Percentiles rank a stretch among this genome's conserved stretches.
phyloP scores from a whole-genome alignment of 2,888 invertebrate species.

The Sarcophaga caerulescens region DNA sequence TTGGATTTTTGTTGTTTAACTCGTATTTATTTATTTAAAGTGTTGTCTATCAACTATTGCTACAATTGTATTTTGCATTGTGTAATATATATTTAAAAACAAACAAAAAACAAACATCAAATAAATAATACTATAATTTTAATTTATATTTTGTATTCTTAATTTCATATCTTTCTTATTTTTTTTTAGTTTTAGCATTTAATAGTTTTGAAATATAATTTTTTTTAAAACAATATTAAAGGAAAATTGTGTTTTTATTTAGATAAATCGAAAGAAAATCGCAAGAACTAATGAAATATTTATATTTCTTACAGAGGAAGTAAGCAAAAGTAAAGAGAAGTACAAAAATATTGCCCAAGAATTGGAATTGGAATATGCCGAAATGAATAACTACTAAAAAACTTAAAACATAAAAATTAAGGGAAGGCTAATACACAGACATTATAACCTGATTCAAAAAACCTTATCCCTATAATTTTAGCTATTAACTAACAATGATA shows the following conservation, averaged over 20 bases:
- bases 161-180: slow-evolving; percentile 8
- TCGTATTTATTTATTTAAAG: slow-evolving; percentile 68
- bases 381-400: slow-evolving; percentile 87
- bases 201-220: slow-evolving; percentile 45
- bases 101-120: slow-evolving; percentile 62
- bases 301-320: slow-evolving; percentile 87
- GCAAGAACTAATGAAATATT: not conserved
- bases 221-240: slow-evolving; percentile 31
- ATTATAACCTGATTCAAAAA: slow-evolving; percentile 42
- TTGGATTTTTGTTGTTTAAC: slow-evolving; percentile 76
- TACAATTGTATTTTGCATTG: slow-evolving; percentile 61
- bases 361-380: slow-evolving; percentile 99
- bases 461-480: slow-evolving; percentile 32
- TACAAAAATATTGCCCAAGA: slow-evolving; percentile 99
- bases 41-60: slow-evolving; percentile 32
- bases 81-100: slow-evolving; percentile 65
- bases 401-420: not conserved
- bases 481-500: slow-evolving; percentile 15
- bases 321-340: slow-evolving; percentile 95
- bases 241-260: slow-evolving; percentile 51
- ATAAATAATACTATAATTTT: slow-evolving; percentile 54
- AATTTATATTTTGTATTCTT: slow-evolving; percentile 37
- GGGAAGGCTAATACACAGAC: slow-evolving; percentile 34
- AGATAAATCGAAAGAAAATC: not conserved
- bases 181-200: slow-evolving; percentile 39